phyloP scores from a whole-genome alignment of 2,797 vertebrate genomes.

The Chelmon rostratus region DNA sequence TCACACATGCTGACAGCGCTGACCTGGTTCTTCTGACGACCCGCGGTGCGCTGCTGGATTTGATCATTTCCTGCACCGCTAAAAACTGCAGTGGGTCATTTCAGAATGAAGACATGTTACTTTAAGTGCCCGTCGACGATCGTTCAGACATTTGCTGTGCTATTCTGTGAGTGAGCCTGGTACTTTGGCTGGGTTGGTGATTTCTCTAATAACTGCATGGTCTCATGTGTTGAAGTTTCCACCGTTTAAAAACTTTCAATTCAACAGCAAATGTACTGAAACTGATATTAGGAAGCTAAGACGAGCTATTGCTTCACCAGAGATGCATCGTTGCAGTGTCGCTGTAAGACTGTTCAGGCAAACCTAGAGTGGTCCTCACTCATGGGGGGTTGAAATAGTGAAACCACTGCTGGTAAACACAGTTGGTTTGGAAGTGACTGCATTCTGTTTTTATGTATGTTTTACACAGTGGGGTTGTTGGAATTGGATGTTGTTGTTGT shows the following conservation, averaged over 20 bases:
- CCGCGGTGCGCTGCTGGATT: background rate
- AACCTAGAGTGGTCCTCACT: background rate
- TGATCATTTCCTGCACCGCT: background rate
- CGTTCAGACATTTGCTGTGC: background rate
- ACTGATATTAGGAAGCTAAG: background rate
- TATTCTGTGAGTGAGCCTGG: background rate
- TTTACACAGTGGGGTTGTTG: no score
- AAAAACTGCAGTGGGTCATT: background rate
- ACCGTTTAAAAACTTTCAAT: background rate
- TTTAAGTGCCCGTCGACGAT: background rate
- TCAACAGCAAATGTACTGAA: background rate
- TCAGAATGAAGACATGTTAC: background rate
- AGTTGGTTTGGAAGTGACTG: no score
- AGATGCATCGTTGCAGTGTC: background rate
- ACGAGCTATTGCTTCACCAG: background rate
- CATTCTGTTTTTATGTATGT: no score
- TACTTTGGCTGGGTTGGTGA: background rate
- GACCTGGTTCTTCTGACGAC: background rate
- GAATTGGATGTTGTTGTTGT: background rate
- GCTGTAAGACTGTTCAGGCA: background rate
- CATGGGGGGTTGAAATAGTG: no score
- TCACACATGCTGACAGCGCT: background rate
- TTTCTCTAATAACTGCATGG: background rate
- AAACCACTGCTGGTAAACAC: no score
- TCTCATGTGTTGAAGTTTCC: background rate